A percentile compares a stretch with the other conserved stretches of the same genome.
Evolutionary conservation across 2,888 invertebrate genomes (phyloP).

Genomic region (Pammene aurita): DNA sequence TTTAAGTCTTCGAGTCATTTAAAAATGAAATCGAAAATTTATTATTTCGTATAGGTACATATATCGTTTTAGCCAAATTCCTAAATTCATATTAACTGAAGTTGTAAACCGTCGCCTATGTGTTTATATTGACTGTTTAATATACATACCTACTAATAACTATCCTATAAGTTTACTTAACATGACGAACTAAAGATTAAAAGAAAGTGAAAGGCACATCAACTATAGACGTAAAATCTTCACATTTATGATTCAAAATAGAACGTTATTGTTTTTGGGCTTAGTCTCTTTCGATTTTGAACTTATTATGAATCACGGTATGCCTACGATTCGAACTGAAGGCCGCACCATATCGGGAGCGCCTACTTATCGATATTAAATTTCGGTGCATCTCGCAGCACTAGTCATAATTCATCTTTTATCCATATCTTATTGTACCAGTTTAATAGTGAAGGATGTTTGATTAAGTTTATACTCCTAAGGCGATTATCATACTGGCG

Average conservation of each 20-base stretch:
- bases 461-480: not conserved
- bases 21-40: too few species aligned
- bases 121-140: constrained; percentile 6
- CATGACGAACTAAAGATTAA: not conserved
- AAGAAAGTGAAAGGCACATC: constrained; percentile 12
- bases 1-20: too few species aligned
- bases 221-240: constrained; percentile 1
- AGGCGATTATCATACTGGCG: too few species aligned
- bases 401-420: constrained; percentile 29
- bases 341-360: constrained; percentile 31
- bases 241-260: constrained; percentile 7
- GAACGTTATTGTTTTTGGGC: not conserved
- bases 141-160: not conserved
- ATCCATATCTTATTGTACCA: constrained; percentile 17
- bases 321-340: constrained; percentile 27
- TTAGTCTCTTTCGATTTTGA: constrained; percentile 11
- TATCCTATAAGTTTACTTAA: constrained; percentile 3
- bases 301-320: constrained; percentile 12
- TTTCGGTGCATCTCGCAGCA: constrained; percentile 21
- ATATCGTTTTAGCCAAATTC: not conserved
- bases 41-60: too few species aligned
- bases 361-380: constrained; percentile 35
- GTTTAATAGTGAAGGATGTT: not conserved
- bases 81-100: not conserved
- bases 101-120: not conserved